Percentiles rank a stretch among this genome's conserved stretches.
Evolutionary conservation across 1,140 invertebrate genomes (phyloP).

Genomic region (Macrotrachela quadricornifera): DNA sequence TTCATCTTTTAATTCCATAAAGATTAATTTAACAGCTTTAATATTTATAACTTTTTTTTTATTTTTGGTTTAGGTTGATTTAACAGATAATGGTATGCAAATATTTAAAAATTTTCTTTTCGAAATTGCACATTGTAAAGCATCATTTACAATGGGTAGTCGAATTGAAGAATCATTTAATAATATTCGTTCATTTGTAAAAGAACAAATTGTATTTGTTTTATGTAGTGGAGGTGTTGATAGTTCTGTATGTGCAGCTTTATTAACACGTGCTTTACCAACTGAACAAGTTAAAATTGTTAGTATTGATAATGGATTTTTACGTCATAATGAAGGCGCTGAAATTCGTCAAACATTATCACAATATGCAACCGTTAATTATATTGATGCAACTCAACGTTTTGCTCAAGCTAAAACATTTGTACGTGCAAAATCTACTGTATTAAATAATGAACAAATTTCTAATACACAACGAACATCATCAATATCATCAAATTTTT

Average conservation of each 20-base stretch:
- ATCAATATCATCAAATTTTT: neutral
- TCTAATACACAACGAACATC: neutral
- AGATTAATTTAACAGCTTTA: no score
- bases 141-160: conserved; percentile 64
- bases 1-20: no score
- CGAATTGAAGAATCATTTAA: conserved; percentile 30
- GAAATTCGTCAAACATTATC: conserved; percentile 51
- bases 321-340: conserved; percentile 79
- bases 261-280: conserved; percentile 64
- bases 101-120: conserved; percentile 89
- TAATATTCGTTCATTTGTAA: neutral
- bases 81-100: conserved; percentile 65
- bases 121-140: conserved; percentile 60
- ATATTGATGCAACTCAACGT: neutral
- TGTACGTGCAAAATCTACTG: neutral
- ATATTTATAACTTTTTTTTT: no score
- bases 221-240: conserved; percentile 89
- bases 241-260: conserved; percentile 85
- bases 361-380: neutral
- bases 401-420: neutral
- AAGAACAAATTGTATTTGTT: neutral
- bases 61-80: conserved; percentile 34
- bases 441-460: neutral
- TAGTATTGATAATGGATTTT: conserved; percentile 96
- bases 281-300: conserved; percentile 78